Evolutionary conservation across 2,797 vertebrate species (phyloP).

Genomic region (Borostomias antarcticus): DNA sequence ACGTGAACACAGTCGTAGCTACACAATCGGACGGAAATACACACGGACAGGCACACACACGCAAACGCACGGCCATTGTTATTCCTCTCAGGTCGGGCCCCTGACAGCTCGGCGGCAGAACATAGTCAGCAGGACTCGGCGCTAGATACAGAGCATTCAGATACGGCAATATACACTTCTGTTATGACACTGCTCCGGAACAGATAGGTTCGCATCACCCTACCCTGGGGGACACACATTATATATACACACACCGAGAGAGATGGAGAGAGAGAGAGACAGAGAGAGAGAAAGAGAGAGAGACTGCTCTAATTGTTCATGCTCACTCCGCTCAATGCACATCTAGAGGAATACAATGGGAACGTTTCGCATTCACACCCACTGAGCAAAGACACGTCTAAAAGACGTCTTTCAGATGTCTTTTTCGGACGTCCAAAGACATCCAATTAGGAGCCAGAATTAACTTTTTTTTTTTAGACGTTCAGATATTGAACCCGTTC

Average conservation of each 20-base stretch:
- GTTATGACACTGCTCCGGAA: conserved; percentile 59
- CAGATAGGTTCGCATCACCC: conserved; percentile 60
- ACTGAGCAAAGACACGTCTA: conserved; percentile 2
- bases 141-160: conserved; percentile 63
- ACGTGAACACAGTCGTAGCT: neutral
- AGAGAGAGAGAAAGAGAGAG: too few species aligned
- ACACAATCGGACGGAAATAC: conserved; percentile 19
- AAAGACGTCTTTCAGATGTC: too few species aligned
- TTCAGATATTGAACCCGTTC: too few species aligned
- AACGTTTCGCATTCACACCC: conserved; percentile 19
- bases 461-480: too few species aligned
- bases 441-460: too few species aligned
- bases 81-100: conserved; percentile 66
- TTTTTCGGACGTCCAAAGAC: too few species aligned
- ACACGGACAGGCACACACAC: conserved; percentile 49
- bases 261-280: too few species aligned
- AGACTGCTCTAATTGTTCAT: neutral
- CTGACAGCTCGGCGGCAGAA: conserved; percentile 68
- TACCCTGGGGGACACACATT: too few species aligned
- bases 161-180: conserved; percentile 62
- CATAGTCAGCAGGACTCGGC: conserved; percentile 48
- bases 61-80: conserved; percentile 64
- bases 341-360: conserved; percentile 4
- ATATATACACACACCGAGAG: too few species aligned
- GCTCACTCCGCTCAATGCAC: neutral